Percentiles rank a stretch among this genome's conserved stretches.
Evolutionary conservation across 2,888 invertebrate genomes (phyloP).

Genomic region (Panorpa germanica): DNA sequence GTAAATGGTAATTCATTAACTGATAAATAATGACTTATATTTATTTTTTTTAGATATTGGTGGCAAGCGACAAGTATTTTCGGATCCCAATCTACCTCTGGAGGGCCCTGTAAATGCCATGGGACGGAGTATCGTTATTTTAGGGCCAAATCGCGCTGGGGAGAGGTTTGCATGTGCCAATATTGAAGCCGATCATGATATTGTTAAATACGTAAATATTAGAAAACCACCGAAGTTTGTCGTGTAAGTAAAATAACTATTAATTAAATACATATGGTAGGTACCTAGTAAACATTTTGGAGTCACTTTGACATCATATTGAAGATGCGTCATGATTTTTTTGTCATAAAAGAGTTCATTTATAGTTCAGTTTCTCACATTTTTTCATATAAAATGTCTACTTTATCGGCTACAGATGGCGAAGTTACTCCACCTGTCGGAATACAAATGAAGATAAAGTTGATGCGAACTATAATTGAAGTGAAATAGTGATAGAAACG

Average conservation of each 20-base stretch:
- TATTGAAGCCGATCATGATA: slow-evolving; percentile 77
- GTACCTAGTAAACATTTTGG: neutral
- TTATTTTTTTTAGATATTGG: slow-evolving; percentile 39
- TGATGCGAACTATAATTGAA: too few species aligned
- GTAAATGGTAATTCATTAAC: neutral
- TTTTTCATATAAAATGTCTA: too few species aligned
- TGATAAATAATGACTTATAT: neutral
- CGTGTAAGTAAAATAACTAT: slow-evolving; percentile 38
- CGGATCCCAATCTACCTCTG: slow-evolving; percentile 76
- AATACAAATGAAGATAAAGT: too few species aligned
- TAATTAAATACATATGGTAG: neutral
- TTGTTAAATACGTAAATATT: slow-evolving; percentile 75
- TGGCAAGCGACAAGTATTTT: slow-evolving; percentile 50
- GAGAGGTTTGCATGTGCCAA: slow-evolving; percentile 78
- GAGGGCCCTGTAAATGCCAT: slow-evolving; percentile 59
- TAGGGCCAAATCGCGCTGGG: slow-evolving; percentile 49
- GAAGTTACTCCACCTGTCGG: too few species aligned
- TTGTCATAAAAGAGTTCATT: too few species aligned
- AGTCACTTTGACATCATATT: too few species aligned
- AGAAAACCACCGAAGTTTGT: slow-evolving; percentile 77
- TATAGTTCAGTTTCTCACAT: too few species aligned
- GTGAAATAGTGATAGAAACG: too few species aligned
- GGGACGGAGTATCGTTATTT: slow-evolving; percentile 70
- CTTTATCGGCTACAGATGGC: too few species aligned
- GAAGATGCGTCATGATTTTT: too few species aligned